Evolutionary conservation across 2,797 vertebrate species (phyloP), one percentile per base, ranked within the genome.

Genomic region (Neoniphon sammara): DNA sequence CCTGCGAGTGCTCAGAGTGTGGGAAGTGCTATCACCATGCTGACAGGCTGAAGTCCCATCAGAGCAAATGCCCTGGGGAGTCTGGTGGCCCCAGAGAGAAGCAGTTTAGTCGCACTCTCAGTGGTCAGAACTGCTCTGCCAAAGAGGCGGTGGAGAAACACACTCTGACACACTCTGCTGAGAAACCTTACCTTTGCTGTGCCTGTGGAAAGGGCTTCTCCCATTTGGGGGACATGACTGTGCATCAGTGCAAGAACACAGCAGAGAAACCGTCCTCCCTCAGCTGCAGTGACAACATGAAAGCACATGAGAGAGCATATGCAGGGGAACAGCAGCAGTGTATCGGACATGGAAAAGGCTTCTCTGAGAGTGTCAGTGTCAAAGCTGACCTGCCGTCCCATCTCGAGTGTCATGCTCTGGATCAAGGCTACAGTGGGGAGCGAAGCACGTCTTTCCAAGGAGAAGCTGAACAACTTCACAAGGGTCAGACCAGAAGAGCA

Each of bases 391-490:
- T 12, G 17, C 46, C 11, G 17, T 8, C 27, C 8, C 61, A 18
- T 46, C 27, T 30, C n/a, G 46, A 50, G 25, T n/a, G 17, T 25
- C 18, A 4, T 47, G 60, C 59, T 18, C 17, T 25, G 56, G 68
- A 78, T 34, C 78, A 72, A 61, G 84, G 44, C 14, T 14, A 8
- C 1, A 66, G 65, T 0, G 30, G 47, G 2, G 61, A 74, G 72
- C 75, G 77, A 78, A 82, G 78, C 73, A 78, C 84, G 53, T 70
- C 84, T 80, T 70, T 70, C 46, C 68, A 59, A 17, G 64, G 36
- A 55, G 82, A 83, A 47, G 75, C 74, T 61, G 77, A 88, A 36
- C 65, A 20, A 36, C 66, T 42, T 0, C 54, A 70, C 49, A 74
- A 31, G 46, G 18, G 34, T 20, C 10, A 21, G 47, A 50, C 54